Conservation (phyloP, 1,140 invertebrate species). For the Coenobita brevimanus region DNA sequence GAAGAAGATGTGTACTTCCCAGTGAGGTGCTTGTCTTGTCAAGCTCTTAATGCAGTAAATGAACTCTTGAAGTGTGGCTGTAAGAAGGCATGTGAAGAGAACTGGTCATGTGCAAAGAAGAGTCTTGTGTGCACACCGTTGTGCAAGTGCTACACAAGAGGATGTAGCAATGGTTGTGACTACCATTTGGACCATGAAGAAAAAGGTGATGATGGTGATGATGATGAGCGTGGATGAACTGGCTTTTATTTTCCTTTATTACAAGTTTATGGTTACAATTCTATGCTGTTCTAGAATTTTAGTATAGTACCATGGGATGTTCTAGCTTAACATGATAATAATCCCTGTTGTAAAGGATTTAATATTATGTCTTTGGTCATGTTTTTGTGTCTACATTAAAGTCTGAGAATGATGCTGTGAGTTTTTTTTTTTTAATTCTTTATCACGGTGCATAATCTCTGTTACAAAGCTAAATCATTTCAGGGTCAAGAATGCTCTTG, state of each 20-base stretch:
- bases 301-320: slow-evolving; percentile 1
- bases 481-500: too few relatives aligned
- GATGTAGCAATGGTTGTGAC: too few relatives aligned
- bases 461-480: background rate
- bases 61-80: background rate
- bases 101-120: background rate
- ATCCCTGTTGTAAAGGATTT: background rate
- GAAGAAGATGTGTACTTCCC: slow-evolving; percentile 15
- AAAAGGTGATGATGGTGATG: slow-evolving; percentile 4
- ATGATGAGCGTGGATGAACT: background rate
- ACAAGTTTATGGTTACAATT: background rate
- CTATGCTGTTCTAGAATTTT: background rate
- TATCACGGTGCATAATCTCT: background rate
- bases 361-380: background rate
- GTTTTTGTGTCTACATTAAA: slow-evolving; percentile 16
- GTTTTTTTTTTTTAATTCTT: too few relatives aligned
- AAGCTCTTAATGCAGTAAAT: background rate
- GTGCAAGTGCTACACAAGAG: slow-evolving; percentile 1
- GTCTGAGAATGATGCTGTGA: background rate
- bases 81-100: slow-evolving; percentile 2
- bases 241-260: slow-evolving; percentile 9
- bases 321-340: slow-evolving; percentile 1
- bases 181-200: too few relatives aligned
- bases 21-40: slow-evolving; percentile 1
- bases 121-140: background rate